Evolutionary conservation across 2,888 invertebrate species (phyloP).

Genomic region (Cyclophora albipunctata): DNA sequence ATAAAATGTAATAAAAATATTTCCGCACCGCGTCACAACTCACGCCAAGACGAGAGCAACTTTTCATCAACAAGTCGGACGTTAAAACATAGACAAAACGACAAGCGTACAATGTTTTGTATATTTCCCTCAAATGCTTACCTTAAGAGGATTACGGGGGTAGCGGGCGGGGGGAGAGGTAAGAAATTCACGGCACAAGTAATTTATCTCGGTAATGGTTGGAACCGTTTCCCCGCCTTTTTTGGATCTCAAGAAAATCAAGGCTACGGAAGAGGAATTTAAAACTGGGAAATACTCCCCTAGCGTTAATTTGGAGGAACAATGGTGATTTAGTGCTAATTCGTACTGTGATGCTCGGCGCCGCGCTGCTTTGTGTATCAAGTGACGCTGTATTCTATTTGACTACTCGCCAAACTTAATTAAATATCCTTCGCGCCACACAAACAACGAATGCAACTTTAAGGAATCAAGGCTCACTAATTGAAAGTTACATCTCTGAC

Average conservation of each 20-base stretch:
- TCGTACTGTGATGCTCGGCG: conserved; percentile 21
- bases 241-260: conserved; percentile 56
- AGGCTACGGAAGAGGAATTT: conserved; percentile 40
- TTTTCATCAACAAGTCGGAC: conserved; percentile 18
- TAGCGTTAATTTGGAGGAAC: conserved; percentile 53
- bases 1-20: too few species aligned
- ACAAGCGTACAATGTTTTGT: conserved; percentile 14
- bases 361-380: background rate
- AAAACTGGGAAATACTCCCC: conserved; percentile 46
- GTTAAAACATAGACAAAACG: conserved; percentile 14
- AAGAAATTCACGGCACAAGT: conserved; percentile 43
- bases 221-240: conserved; percentile 54
- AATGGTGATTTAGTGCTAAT: conserved; percentile 52
- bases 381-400: too few species aligned
- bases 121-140: conserved; percentile 34
- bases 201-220: conserved; percentile 67
- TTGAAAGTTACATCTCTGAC: too few species aligned
- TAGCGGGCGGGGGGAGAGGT: conserved; percentile 15
- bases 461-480: too few species aligned
- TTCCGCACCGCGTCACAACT: too few species aligned
- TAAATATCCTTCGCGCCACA: too few species aligned
- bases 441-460: too few species aligned
- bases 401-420: too few species aligned
- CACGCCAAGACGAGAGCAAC: background rate
- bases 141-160: conserved; percentile 47